Evolutionary conservation across 2,888 invertebrate genomes (phyloP), one percentile per base, ranked within the genome.

Genomic region (Sphecodes monilicornis): DNA sequence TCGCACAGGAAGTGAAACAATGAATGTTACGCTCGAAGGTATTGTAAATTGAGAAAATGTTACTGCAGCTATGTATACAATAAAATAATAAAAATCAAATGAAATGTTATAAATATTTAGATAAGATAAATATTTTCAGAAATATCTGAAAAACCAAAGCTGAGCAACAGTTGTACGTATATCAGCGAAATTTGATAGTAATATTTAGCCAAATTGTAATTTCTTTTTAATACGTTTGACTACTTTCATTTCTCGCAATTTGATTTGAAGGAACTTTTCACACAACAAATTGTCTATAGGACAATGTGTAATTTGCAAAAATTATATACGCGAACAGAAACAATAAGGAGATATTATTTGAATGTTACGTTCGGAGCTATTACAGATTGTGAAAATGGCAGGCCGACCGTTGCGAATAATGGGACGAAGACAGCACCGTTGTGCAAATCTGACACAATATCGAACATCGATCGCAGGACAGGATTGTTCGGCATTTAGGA

Each of bases 401-500:
- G 22, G 13, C 1, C 8, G 5, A 36, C 32, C 8, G 39, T 13
- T n/a, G 4, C 3, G 6, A 68, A 57, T 57, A 76, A 54, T 68
- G 11, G 26, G 41, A 46, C 46, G 68, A 73, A 54, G 73, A 81
- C 36, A 41, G 69, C 18, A n/a, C 3, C 6, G 32, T 73, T 70
- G 50, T 74, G 50, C 36, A 64, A 76, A 81, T 64, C 60, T 73
- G 32, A 54, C 29, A 74, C 81, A 69, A 68, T 57, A 41, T 73
- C 57, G 78, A 78, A 69, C 76, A 77, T 70, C 73, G 87, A 80
- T 88, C 77, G 77, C 54, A 82, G 73, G 80, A 86, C 64, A 80
- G 72, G 78, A 86, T 77, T 74, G 78, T 78, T 72, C 91, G 91
- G 84, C 91, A 91, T 91, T 91, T 91, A 91, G 89, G 88, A 84